These are phyloP conservation scores for Zootermopsis nevadensis DNA, from an alignment of 2,888 invertebrate genomes.

Conservation along the genomic window DNA sequence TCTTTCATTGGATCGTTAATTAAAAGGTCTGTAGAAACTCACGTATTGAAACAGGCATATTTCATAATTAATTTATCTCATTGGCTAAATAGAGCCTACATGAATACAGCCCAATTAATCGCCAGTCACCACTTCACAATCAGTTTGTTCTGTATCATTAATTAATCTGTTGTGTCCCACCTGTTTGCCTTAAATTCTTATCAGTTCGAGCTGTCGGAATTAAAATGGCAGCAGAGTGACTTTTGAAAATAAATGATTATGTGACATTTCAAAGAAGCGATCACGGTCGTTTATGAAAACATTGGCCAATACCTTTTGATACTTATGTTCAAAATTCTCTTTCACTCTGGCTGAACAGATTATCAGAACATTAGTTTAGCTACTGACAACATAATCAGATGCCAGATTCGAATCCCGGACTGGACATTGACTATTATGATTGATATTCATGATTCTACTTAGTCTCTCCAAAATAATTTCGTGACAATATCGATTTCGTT, in stretches of 20 bases:
- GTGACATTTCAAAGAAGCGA: background rate
- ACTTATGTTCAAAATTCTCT: no score
- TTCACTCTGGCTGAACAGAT: no score
- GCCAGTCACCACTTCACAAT: background rate
- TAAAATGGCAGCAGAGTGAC: background rate
- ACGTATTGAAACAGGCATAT: background rate
- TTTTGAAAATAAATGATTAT: background rate
- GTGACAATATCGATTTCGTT: no score
- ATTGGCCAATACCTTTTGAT: no score
- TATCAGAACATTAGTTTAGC: no score
- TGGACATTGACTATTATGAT: no score
- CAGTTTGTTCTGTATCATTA: background rate
- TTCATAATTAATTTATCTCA: background rate
- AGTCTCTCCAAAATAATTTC: no score
- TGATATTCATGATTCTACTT: no score
- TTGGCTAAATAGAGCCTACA: background rate
- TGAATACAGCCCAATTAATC: constrained; percentile 7
- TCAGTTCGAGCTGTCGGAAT: background rate
- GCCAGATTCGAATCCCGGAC: no score
- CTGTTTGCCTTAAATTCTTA: background rate
- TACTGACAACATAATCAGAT: no score
- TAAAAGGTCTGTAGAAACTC: background rate
- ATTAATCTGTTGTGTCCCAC: background rate
- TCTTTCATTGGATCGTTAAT: background rate
- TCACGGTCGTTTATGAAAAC: no score